phyloP scores from a whole-genome alignment of 1,140 invertebrate species.

The Dinothrombium tinctorium region DNA sequence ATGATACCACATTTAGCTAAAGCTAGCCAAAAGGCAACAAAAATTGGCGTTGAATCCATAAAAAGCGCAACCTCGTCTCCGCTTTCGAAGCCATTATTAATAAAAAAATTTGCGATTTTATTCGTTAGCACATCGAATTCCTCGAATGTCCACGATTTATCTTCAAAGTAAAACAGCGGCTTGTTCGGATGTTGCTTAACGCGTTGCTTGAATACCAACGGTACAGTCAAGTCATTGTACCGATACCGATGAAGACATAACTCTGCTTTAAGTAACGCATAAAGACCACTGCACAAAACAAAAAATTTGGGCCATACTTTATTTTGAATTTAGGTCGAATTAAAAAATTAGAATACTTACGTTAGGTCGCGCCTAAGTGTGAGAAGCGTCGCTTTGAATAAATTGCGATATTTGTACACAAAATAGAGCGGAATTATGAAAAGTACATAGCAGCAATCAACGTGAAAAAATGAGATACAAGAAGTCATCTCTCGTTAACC shows the following conservation, averaged over 20 bases:
- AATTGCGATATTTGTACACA: no score
- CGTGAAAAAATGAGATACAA: no score
- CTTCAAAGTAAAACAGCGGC: conserved; percentile 47
- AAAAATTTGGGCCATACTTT: no score
- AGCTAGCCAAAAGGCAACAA: conserved; percentile 64
- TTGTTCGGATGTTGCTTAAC: conserved; percentile 51
- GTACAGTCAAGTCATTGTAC: conserved; percentile 39
- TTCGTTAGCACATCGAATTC: conserved; percentile 48
- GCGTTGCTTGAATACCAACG: conserved; percentile 42
- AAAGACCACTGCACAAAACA: conserved; percentile 32
- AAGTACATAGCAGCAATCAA: no score
- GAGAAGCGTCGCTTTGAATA: no score
- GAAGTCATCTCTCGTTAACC: no score
- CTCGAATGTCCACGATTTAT: conserved; percentile 50
- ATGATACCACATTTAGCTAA: conserved; percentile 24
- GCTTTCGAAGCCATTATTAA: conserved; percentile 33
- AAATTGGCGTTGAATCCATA: conserved; percentile 59
- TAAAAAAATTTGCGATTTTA: conserved; percentile 47
- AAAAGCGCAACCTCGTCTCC: conserved; percentile 61
- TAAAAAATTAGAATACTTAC: no score
- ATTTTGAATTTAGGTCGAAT: no score
- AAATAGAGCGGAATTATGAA: no score
- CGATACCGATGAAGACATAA: conserved; percentile 1
- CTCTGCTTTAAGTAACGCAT: conserved; percentile 8
- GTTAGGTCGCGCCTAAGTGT: no score